Evolutionary conservation across 1,140 invertebrate genomes (phyloP).

Genomic region (Lepidurus apus): DNA sequence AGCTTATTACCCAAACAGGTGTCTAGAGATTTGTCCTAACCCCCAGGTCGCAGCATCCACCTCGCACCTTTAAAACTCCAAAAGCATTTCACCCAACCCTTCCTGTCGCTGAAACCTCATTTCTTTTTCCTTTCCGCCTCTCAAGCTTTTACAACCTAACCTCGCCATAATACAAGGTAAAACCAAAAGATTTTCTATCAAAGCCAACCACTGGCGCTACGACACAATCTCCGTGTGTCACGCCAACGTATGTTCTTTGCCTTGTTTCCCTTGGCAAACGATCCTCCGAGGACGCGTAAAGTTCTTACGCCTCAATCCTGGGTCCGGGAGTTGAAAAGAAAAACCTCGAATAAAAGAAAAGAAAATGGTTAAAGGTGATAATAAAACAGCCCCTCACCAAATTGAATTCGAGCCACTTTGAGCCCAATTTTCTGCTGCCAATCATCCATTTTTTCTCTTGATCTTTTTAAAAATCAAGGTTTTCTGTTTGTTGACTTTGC

Average conservation of each 20-base stretch:
- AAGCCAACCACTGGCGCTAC: neutral
- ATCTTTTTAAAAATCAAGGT: neutral
- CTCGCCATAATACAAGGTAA: neutral
- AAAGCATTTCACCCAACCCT: neutral
- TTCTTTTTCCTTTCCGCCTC: neutral
- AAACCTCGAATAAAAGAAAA: neutral
- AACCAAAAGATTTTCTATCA: neutral
- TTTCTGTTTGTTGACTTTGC: neutral
- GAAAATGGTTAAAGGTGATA: neutral
- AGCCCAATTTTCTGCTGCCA: neutral
- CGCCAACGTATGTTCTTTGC: neutral
- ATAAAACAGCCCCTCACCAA: neutral
- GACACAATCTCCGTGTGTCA: neutral
- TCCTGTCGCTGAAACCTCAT: neutral
- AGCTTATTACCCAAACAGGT: neutral
- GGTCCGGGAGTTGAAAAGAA: neutral
- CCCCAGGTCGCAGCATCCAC: neutral
- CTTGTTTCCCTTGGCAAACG: neutral
- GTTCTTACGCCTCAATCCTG: slow-evolving; percentile 2
- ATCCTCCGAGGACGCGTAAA: slow-evolving; percentile 4
- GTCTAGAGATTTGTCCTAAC: neutral
- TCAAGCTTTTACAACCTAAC: neutral
- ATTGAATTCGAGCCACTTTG: slow-evolving; percentile 1
- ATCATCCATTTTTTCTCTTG: neutral
- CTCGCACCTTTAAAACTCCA: neutral